Percentiles rank a stretch among this genome's conserved stretches.
Evolutionary conservation across 2,113 vertebrate species (phyloP).

Genomic region (Tupaia tana): DNA sequence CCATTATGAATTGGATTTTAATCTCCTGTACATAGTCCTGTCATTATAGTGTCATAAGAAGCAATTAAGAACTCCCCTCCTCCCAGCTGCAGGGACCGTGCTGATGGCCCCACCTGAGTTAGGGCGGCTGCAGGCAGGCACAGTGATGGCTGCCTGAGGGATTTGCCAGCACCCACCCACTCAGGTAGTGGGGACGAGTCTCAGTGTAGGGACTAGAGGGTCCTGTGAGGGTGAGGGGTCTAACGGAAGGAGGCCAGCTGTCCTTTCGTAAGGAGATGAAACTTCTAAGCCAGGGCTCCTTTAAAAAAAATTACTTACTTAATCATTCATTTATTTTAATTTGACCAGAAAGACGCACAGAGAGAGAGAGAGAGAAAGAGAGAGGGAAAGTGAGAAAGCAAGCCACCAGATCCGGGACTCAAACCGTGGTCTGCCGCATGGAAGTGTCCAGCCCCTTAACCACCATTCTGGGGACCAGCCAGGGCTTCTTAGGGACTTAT

Average conservation of each 20-base stretch:
- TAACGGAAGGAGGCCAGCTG: neutral
- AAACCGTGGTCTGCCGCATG: too few relatives aligned
- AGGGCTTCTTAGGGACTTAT: neutral
- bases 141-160: neutral
- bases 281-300: neutral
- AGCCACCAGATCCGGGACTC: too few relatives aligned
- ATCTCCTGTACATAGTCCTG: conserved; percentile 87
- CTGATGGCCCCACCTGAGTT: neutral
- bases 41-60: conserved; percentile 87
- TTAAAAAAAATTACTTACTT: too few relatives aligned
- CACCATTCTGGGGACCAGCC: too few relatives aligned
- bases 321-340: too few relatives aligned
- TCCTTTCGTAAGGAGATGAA: neutral
- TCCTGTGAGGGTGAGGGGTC: too few relatives aligned
- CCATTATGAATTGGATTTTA: conserved; percentile 87
- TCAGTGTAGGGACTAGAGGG: neutral
- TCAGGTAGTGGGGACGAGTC: neutral
- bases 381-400: too few relatives aligned
- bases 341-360: too few relatives aligned
- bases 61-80: conserved; percentile 83
- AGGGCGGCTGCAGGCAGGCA: neutral
- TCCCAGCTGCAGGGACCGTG: conserved; percentile 76
- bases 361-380: too few relatives aligned
- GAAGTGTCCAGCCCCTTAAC: too few relatives aligned
- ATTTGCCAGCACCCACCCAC: neutral